Conservation (phyloP, 1,140 invertebrate genomes). For the Drosophila tristis region DNA sequence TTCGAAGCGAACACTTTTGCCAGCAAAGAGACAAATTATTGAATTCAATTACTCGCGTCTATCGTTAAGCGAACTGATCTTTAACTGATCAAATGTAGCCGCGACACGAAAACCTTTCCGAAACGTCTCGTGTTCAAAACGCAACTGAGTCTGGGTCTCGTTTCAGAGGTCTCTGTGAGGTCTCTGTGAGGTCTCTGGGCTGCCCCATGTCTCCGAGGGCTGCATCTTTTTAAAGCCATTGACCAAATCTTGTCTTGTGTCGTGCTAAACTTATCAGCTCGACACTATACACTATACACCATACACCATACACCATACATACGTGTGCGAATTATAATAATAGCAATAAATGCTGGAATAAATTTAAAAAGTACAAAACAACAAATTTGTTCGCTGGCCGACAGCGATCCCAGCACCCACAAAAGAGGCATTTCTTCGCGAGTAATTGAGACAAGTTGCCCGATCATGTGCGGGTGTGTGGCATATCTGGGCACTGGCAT, state of each 20-base stretch:
- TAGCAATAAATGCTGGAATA: constrained; percentile 47
- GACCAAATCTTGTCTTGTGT: constrained; percentile 44
- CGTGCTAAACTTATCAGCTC: constrained; percentile 27
- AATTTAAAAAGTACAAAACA: constrained; percentile 60
- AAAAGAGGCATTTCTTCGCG: constrained; percentile 33
- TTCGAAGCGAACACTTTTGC: constrained; percentile 40
- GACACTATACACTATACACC: not conserved
- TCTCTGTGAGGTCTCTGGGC: constrained; percentile 12
- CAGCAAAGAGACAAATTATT: constrained; percentile 28
- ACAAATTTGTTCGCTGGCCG: constrained; percentile 56
- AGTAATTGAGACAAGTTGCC: constrained; percentile 49
- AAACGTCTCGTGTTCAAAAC: constrained; percentile 60
- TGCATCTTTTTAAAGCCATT: constrained; percentile 43
- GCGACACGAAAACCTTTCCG: constrained; percentile 37
- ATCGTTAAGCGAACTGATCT: constrained; percentile 13
- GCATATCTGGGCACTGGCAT: not conserved
- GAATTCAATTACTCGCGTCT: constrained; percentile 28
- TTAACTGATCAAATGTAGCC: not conserved
- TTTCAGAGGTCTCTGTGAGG: constrained; percentile 8
- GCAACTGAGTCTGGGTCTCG: constrained; percentile 52
- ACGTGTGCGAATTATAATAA: constrained; percentile 28
- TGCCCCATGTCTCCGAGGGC: not conserved
- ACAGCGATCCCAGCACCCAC: constrained; percentile 24
- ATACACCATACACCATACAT: not conserved
- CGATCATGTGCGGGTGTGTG: constrained; percentile 14